Percentiles rank a stretch among this genome's conserved stretches.
phyloP scores from a whole-genome alignment of 2,888 invertebrate genomes.

The Oeneis ivallda region DNA sequence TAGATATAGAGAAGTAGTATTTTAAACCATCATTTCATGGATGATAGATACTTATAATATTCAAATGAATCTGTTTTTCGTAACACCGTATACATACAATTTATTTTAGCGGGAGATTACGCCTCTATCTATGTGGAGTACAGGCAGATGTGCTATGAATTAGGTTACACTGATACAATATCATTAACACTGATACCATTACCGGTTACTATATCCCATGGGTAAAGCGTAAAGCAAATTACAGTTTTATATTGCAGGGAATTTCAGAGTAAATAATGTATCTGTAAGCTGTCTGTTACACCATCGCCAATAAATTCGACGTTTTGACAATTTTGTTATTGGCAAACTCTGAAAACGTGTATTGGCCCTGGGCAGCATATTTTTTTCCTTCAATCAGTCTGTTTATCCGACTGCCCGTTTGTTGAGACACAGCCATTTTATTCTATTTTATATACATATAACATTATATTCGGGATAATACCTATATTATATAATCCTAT shows the following conservation, averaged over 20 bases:
- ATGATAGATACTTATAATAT: not conserved
- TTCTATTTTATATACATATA: no score
- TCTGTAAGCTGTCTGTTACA: not conserved
- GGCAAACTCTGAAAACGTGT: no score
- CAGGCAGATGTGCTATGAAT: constrained; percentile 71
- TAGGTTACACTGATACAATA: constrained; percentile 74
- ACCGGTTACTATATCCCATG: constrained; percentile 30
- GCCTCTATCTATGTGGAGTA: constrained; percentile 53
- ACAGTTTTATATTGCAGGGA: not conserved
- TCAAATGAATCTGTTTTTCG: constrained; percentile 14
- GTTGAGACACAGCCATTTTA: no score
- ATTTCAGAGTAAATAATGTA: not conserved
- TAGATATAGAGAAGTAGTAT: not conserved
- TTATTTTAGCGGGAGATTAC: constrained; percentile 41
- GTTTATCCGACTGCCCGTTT: no score
- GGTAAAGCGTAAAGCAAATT: constrained; percentile 14
- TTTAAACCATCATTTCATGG: not conserved
- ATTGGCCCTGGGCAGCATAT: no score
- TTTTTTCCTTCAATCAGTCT: no score
- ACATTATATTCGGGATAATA: no score
- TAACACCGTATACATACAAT: constrained; percentile 10
- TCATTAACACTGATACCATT: constrained; percentile 36
- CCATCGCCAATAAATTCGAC: no score
- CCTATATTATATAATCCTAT: no score
- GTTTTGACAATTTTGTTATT: no score